Evolutionary conservation across 2,888 invertebrate species (phyloP).

Genomic region (Capitulum mitella): DNA sequence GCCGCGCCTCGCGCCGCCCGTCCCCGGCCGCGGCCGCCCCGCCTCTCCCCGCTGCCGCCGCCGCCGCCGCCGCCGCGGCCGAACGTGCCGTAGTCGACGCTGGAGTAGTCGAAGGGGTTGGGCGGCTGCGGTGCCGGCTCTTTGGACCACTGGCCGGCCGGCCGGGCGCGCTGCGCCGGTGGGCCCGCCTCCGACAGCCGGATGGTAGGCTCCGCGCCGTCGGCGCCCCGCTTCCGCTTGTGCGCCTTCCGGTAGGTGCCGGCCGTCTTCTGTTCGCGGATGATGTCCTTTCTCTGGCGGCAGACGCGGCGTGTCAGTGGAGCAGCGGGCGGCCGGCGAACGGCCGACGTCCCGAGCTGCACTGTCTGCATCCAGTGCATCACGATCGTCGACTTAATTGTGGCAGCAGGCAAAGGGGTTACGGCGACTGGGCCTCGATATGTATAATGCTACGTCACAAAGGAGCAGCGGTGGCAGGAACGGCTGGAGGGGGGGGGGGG

Average conservation of each 20-base stretch:
- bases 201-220: background rate
- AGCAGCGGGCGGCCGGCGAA: background rate
- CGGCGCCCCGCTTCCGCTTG: background rate
- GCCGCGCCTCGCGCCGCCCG: background rate
- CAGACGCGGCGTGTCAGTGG: background rate
- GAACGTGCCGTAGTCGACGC: constrained; percentile 31
- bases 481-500: too few relatives aligned
- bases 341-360: background rate
- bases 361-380: too few relatives aligned
- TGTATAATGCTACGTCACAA: too few relatives aligned
- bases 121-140: background rate
- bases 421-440: too few relatives aligned
- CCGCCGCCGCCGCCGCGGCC: background rate
- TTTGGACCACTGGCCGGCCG: background rate
- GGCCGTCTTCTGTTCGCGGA: background rate
- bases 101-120: constrained; percentile 30
- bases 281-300: background rate
- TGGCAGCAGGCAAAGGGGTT: too few relatives aligned
- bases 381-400: too few relatives aligned
- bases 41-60: background rate
- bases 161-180: background rate
- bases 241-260: constrained; percentile 11
- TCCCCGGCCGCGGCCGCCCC: too few relatives aligned
- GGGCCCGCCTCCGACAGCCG: background rate
- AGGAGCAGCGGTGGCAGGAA: too few relatives aligned